Evolutionary conservation across 2,888 invertebrate species (phyloP).

Genomic region (Hyppa rectilinea): DNA sequence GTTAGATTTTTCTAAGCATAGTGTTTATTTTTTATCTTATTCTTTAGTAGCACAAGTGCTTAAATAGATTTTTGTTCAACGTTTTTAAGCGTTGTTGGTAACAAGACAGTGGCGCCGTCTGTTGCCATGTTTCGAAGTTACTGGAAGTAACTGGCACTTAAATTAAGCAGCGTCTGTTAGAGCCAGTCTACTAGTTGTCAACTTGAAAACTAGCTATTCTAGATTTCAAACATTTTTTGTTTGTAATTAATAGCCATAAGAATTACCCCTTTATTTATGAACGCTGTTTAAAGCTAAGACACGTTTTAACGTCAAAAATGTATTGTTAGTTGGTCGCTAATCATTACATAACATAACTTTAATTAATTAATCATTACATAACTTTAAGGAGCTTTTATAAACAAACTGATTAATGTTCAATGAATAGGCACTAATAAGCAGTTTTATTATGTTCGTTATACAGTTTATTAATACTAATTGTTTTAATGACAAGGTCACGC

Average conservation of each 20-base stretch:
- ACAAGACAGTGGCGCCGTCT: no score
- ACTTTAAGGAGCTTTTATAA: no score
- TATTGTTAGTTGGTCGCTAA: no score
- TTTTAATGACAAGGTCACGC: neutral
- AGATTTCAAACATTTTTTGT: neutral
- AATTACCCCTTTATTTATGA: no score
- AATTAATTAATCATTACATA: no score
- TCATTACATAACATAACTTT: no score
- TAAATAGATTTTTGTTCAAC: neutral
- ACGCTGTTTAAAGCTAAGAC: no score
- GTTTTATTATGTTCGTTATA: no score
- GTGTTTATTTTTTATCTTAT: neutral
- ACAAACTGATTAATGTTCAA: neutral
- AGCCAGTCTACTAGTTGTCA: neutral
- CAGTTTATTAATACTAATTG: neutral
- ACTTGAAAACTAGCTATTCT: neutral
- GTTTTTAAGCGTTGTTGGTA: no score
- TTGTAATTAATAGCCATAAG: neutral
- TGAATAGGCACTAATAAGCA: neutral
- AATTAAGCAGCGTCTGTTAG: neutral
- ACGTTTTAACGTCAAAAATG: no score
- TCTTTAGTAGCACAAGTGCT: neutral
- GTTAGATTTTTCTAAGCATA: neutral
- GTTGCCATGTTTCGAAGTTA: no score
- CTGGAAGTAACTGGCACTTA: no score